Evolutionary conservation across 2,888 invertebrate species (phyloP).

Genomic region (Phaonia tiefii): DNA sequence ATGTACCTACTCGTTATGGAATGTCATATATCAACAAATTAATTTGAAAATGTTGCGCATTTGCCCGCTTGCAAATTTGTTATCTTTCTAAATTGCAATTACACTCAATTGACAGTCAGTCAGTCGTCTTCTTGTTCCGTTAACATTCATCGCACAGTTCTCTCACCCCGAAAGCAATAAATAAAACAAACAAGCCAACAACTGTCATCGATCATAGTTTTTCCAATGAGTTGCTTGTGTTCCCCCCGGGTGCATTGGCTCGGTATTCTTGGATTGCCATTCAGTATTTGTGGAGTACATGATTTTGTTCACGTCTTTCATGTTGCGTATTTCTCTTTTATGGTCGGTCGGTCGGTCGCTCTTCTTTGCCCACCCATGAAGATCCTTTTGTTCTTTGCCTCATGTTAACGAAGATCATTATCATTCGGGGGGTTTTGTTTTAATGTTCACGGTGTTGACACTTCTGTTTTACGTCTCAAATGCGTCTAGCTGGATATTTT

Average conservation of each 20-base stretch:
- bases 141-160: neutral
- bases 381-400: slow-evolving; percentile 18
- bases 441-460: no score
- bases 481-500: neutral
- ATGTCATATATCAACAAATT: no score
- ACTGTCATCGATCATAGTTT: neutral
- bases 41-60: no score
- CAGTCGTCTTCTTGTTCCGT: neutral
- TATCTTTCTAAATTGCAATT: no score
- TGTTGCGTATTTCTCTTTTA: neutral
- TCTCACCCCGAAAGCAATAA: neutral
- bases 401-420: slow-evolving; percentile 43
- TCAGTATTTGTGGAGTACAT: neutral
- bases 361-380: slow-evolving; percentile 16
- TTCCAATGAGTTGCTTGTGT: neutral
- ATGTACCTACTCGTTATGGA: no score
- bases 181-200: neutral
- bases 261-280: neutral
- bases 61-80: no score
- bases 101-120: no score
- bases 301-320: slow-evolving; percentile 19
- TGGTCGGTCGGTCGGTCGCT: no score
- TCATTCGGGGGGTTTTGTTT: slow-evolving; percentile 40
- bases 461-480: slow-evolving; percentile 54
- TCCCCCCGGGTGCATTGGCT: neutral